These are phyloP conservation scores for Stigmatopora nigra DNA, from an alignment of 2,113 vertebrate genomes.

Conservation along the genomic window DNA sequence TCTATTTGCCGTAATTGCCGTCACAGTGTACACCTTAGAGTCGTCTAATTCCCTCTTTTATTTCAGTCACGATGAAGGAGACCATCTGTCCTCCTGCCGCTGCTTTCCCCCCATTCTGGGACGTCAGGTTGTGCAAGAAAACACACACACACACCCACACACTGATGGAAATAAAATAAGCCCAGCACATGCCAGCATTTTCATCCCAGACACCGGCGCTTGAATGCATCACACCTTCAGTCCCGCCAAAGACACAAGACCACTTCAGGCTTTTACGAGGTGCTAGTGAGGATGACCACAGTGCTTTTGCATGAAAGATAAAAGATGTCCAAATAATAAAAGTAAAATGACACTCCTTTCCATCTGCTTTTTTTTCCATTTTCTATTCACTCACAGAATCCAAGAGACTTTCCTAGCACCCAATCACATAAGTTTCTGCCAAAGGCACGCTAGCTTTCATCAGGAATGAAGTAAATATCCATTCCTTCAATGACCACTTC, in stretches of 20 bases:
- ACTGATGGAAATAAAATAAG: slow-evolving; percentile 5
- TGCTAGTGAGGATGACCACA: slow-evolving; percentile 62
- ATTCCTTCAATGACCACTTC: too few species aligned
- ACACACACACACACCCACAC: slow-evolving; percentile 17
- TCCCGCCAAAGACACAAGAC: slow-evolving; percentile 42
- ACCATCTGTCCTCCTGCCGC: slow-evolving; percentile 89
- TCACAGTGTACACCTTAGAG: slow-evolving; percentile 92
- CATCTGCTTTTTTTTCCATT: slow-evolving; percentile 35
- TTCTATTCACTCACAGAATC: slow-evolving; percentile 14
- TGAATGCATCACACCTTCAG: slow-evolving; percentile 53
- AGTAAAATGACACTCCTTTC: slow-evolving; percentile 40
- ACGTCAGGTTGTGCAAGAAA: slow-evolving; percentile 39
- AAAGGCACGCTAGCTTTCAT: slow-evolving; percentile 9
- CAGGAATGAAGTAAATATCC: too few species aligned
- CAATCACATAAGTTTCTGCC: slow-evolving; percentile 5
- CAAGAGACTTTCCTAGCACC: slow-evolving; percentile 10
- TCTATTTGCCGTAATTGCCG: slow-evolving; percentile 99
- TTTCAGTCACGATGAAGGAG: slow-evolving; percentile 93
- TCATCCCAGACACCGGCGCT: slow-evolving; percentile 36
- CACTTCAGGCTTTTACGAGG: slow-evolving; percentile 58
- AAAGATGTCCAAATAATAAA: slow-evolving; percentile 48
- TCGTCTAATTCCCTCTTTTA: slow-evolving; percentile 96
- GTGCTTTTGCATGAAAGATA: slow-evolving; percentile 38
- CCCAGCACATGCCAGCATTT: slow-evolving; percentile 36
- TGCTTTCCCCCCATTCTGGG: slow-evolving; percentile 50